Percentiles rank a stretch among this genome's conserved stretches.
Conservation (phyloP, 2,113 vertebrate genomes). For the Glaucomys volans region DNA sequence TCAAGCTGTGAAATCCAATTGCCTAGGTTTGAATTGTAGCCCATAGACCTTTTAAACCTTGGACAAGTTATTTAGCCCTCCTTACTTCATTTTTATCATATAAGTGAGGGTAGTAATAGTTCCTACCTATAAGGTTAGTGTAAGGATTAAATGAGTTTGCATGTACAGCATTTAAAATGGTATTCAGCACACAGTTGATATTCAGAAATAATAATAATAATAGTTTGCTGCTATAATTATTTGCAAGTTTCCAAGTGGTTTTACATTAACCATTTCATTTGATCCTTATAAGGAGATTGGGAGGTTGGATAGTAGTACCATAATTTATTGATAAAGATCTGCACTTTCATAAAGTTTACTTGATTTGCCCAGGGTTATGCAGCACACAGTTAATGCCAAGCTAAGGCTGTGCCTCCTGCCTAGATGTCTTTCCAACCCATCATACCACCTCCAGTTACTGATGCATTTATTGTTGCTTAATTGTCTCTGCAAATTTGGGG, state of each 20-base stretch:
- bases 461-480: neutral
- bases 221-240: neutral
- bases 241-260: neutral
- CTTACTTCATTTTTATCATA: neutral
- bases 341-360: neutral
- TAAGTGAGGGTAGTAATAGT: neutral
- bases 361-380: neutral
- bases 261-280: neutral
- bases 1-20: neutral
- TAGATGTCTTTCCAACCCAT: neutral
- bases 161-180: neutral
- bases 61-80: neutral
- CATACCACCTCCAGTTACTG: neutral
- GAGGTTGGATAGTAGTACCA: neutral
- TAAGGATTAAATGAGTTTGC: neutral
- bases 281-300: neutral
- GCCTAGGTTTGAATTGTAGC: neutral
- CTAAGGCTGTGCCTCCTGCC: neutral
- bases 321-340: neutral
- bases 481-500: constrained; percentile 6
- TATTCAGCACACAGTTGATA: neutral
- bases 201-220: constrained; percentile 27
- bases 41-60: neutral
- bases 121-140: neutral
- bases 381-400: neutral